These are phyloP conservation scores for Oryzias curvinotus DNA, from an alignment of 2,113 vertebrate species.

Conservation along the genomic window DNA sequence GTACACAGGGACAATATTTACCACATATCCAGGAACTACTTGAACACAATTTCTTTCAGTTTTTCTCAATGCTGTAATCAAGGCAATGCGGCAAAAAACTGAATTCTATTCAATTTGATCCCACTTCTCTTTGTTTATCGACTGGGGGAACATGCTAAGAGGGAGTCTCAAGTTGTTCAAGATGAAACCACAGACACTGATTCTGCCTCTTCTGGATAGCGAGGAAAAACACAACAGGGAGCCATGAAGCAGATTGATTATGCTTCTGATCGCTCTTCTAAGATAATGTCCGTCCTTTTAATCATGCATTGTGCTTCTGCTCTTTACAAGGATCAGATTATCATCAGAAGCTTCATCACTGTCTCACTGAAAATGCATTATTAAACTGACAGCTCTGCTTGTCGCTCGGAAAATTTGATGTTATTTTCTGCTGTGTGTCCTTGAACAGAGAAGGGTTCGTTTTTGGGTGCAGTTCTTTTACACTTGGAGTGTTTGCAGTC, in stretches of 20 bases:
- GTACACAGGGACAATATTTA: constrained; percentile 19
- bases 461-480: constrained; percentile 2
- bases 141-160: constrained; percentile 43
- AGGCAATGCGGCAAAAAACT: constrained; percentile 43
- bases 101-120: constrained; percentile 58
- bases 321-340: constrained; percentile 67
- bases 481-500: background rate
- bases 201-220: constrained; percentile 38
- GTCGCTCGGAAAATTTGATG: constrained; percentile 42
- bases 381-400: constrained; percentile 57
- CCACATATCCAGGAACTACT: constrained; percentile 20
- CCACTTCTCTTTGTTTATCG: constrained; percentile 53
- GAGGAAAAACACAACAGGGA: constrained; percentile 42
- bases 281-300: constrained; percentile 73
- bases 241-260: constrained; percentile 71
- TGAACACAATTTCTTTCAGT: constrained; percentile 30
- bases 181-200: constrained; percentile 35
- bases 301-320: constrained; percentile 64
- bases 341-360: constrained; percentile 69
- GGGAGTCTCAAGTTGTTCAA: constrained; percentile 36
- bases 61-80: constrained; percentile 55
- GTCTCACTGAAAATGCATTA: constrained; percentile 59
- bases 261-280: constrained; percentile 60
- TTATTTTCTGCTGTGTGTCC: constrained; percentile 40
- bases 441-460: constrained; percentile 12